Evolutionary conservation across 2,797 vertebrate genomes (phyloP).

Genomic region (Nasua narica): DNA sequence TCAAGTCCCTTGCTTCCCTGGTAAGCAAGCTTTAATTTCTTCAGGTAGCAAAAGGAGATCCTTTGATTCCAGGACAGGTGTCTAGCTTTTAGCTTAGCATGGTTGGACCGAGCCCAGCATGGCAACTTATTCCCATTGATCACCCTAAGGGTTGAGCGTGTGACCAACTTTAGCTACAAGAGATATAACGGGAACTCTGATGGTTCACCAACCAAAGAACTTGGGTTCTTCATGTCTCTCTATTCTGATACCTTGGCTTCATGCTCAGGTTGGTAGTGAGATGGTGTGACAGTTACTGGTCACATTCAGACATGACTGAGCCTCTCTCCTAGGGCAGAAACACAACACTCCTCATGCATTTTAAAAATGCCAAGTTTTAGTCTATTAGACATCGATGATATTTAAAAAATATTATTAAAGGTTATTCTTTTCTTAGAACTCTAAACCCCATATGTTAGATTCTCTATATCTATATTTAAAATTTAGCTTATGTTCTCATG

Average conservation of each 20-base stretch:
- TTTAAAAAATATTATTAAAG: neutral
- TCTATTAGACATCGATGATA: neutral
- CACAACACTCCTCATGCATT: neutral
- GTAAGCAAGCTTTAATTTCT: neutral
- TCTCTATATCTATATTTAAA: neutral
- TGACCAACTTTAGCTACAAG: neutral
- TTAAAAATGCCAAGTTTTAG: neutral
- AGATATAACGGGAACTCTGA: fast-evolving
- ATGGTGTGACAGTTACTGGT: fast-evolving
- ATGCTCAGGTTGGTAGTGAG: neutral
- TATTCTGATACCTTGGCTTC: neutral
- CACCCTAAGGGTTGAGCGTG: neutral
- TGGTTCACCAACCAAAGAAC: neutral
- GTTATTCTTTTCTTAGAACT: neutral
- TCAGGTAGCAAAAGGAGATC: neutral
- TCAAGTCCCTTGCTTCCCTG: neutral
- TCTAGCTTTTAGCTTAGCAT: fast-evolving
- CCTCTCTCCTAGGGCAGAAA: neutral
- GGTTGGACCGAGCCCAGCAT: fast-evolving
- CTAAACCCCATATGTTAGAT: neutral
- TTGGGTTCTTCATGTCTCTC: neutral
- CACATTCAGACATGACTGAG: fast-evolving
- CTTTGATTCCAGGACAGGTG: neutral
- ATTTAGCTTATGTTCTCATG: neutral
- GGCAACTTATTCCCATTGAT: fast-evolving